Base-by-base conservation (phyloP, 2,888 invertebrate species). In the Endotricha flammealis region DNA sequence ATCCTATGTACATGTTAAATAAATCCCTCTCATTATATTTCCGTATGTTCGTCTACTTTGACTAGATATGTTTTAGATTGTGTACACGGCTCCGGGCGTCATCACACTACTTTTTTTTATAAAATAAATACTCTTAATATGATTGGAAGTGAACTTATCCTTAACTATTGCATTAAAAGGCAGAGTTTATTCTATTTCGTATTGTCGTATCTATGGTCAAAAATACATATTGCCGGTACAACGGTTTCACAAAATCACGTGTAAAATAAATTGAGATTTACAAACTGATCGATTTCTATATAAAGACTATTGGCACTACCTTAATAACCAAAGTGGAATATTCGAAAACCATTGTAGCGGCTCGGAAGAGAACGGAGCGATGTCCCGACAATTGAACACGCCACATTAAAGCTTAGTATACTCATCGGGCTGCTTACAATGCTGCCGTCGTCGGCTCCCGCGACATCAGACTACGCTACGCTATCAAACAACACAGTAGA, bases 21-120 rank as follows among this genome's bases (percentile, higher is more conserved):
- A 71, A 72, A 66, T 62, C 68, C 61, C 59, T 68, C 65, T 51
- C 42, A 43, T 38, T 31, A 44, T 52, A 54, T 53, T 53, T 52
- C 54, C 48, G 50, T 58, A 56, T 61, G 64, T 70, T 69, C 65
- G 63, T 66, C 77, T 80, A 81, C 81, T 59, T 64, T 86, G 85
- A 86, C 85, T 86, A 86, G 85, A 86, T 86, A 86, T 86, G 85
- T 86, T 77, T 81, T 74, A 69, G 64, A 75, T 80, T 75, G 80
- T 82, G 83, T 78, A 68, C 64, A 55, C 59, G 57, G 54, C 61
- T 62, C 62, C 59, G 61, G 69, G 68, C 70, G 54, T 59, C 59
- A 58, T n/a, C 65, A 63, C 71, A 75, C 67, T 67, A 71, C 71
- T 59, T 63, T 59, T 44, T 51, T 62, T 63, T 72, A 64, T 66